Conservation (phyloP, 1,140 invertebrate species). For the Andricus grossulariae region DNA sequence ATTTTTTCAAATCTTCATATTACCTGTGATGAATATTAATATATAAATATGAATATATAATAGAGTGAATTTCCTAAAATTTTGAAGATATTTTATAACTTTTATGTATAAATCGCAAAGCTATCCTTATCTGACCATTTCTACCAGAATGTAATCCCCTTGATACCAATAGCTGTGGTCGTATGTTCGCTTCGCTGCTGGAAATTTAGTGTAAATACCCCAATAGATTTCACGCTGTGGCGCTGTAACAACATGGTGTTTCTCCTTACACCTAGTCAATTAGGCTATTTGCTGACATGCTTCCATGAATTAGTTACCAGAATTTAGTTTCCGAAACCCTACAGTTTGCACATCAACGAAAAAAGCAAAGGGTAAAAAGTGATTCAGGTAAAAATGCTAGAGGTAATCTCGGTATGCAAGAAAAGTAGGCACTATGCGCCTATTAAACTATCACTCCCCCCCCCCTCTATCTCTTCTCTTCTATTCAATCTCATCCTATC, state of each 20-base stretch:
- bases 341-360: not conserved
- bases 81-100: too few relatives aligned
- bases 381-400: too few relatives aligned
- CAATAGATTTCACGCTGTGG: slow-evolving; percentile 8
- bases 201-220: slow-evolving; percentile 20
- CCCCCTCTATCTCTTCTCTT: too few relatives aligned
- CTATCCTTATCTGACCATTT: slow-evolving; percentile 29
- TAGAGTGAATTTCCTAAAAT: too few relatives aligned
- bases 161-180: slow-evolving; percentile 10
- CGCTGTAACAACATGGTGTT: not conserved
- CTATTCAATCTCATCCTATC: too few relatives aligned
- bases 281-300: slow-evolving; percentile 10
- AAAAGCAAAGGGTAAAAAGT: too few relatives aligned
- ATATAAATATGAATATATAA: too few relatives aligned
- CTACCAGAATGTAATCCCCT: slow-evolving; percentile 11
- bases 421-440: too few relatives aligned
- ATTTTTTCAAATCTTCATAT: too few relatives aligned
- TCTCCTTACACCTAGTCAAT: slow-evolving; percentile 21
- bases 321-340: not conserved
- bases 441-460: too few relatives aligned
- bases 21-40: too few relatives aligned
- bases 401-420: too few relatives aligned
- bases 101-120: not conserved
- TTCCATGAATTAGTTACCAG: slow-evolving; percentile 7
- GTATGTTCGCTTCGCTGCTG: not conserved